These are phyloP conservation scores for Penelope pileata DNA, from an alignment of 2,113 vertebrate species.

Conservation along the genomic window DNA sequence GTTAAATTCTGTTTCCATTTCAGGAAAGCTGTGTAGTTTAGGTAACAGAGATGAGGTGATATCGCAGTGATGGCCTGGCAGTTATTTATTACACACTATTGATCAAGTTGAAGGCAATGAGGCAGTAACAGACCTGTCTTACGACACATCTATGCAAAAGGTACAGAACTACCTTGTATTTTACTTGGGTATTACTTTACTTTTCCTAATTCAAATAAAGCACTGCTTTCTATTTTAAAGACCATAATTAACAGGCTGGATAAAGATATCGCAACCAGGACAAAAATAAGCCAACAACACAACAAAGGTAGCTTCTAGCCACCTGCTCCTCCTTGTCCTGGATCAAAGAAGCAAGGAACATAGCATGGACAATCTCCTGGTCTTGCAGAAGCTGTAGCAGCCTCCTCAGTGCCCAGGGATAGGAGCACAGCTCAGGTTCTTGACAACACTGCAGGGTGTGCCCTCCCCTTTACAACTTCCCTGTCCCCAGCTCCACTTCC, in stretches of 20 bases:
- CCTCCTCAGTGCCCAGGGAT: not conserved
- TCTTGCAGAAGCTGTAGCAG: not conserved
- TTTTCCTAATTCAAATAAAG: not conserved
- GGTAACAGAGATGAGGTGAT: not conserved
- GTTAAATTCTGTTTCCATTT: not conserved
- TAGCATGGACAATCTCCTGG: not conserved
- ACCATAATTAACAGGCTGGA: not conserved
- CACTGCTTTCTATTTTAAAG: not conserved
- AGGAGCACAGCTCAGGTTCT: not conserved
- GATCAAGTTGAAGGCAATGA: not conserved
- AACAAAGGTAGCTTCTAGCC: not conserved
- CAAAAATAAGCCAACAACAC: not conserved
- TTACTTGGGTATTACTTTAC: not conserved
- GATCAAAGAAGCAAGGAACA: not conserved
- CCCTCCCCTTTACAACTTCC: not conserved
- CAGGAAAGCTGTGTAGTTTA: not conserved
- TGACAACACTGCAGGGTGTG: not conserved
- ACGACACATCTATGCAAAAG: not conserved
- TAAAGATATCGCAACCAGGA: not conserved
- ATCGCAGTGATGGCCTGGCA: accelerated
- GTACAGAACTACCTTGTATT: not conserved
- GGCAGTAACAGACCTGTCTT: not conserved
- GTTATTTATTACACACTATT: not conserved
- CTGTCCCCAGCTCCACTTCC: not conserved
- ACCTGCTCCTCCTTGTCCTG: not conserved